Percentiles rank a stretch among this genome's conserved stretches.
These are phyloP conservation scores for Rhagoletis zephyria DNA, from an alignment of 1,140 invertebrate genomes.

Conservation along the genomic window DNA sequence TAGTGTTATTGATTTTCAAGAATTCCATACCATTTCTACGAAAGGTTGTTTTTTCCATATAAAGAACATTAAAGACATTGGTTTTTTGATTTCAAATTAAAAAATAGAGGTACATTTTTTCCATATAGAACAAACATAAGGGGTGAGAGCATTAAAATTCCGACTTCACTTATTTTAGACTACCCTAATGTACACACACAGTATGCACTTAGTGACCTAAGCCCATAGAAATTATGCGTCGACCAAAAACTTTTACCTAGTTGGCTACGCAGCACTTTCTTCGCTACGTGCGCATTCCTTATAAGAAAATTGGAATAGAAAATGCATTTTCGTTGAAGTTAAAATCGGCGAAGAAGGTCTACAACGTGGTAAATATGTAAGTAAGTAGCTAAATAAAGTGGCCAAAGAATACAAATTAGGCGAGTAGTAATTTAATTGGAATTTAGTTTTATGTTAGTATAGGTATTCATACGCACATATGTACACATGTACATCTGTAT, in stretches of 20 bases:
- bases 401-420: slow-evolving; percentile 42
- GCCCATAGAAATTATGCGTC: neutral
- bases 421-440: neutral
- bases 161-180: too few species aligned
- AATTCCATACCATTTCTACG: too few species aligned
- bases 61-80: too few species aligned
- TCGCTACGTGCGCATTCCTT: slow-evolving; percentile 39
- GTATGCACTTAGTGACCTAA: neutral
- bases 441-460: neutral
- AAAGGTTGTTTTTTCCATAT: too few species aligned
- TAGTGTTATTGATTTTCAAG: too few species aligned
- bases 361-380: neutral
- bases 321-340: slow-evolving; percentile 10
- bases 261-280: slow-evolving; percentile 18
- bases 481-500: neutral
- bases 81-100: too few species aligned
- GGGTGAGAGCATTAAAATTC: too few species aligned
- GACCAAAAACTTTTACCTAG: neutral
- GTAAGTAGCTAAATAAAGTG: neutral
- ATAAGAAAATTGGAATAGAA: slow-evolving; percentile 49
- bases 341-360: neutral
- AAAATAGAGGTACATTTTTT: too few species aligned
- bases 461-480: neutral
- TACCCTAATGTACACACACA: too few species aligned
- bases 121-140: too few species aligned